Evolutionary conservation across 2,113 vertebrate species (phyloP).

Genomic region (Ellobius talpinus): DNA sequence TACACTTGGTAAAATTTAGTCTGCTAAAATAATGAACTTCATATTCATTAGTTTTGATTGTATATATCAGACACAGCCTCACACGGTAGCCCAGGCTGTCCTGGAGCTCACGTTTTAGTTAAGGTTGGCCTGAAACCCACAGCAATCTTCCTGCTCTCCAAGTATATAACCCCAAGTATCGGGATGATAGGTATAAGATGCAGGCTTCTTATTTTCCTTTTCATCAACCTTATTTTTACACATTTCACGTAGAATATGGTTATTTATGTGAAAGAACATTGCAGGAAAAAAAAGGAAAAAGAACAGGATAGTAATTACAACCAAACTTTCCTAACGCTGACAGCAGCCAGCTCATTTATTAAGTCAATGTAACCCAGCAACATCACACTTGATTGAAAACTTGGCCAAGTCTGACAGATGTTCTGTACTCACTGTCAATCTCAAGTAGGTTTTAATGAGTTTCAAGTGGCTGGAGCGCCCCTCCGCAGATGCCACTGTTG

Average conservation of each 20-base stretch:
- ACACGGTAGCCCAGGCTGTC: background rate
- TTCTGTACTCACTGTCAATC: constrained; percentile 88
- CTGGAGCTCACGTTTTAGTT: background rate
- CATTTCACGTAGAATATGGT: constrained; percentile 61
- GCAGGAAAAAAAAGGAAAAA: constrained; percentile 66
- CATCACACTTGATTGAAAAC: constrained; percentile 89
- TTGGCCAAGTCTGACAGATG: constrained; percentile 89
- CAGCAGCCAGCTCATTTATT: constrained; percentile 88
- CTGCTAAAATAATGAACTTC: background rate
- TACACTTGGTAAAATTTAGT: background rate
- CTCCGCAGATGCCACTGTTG: constrained; percentile 84
- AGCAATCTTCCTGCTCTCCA: background rate
- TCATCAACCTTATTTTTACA: constrained; percentile 68
- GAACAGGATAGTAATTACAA: constrained; percentile 84
- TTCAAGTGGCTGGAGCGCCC: constrained; percentile 86
- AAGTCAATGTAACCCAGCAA: constrained; percentile 85
- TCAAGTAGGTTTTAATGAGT: constrained; percentile 89
- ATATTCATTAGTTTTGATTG: background rate
- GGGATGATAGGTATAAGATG: background rate
- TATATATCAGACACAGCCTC: background rate
- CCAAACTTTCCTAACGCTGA: constrained; percentile 79
- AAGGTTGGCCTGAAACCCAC: background rate
- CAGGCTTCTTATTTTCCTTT: constrained; percentile 26
- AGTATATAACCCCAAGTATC: background rate
- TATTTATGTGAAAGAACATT: constrained; percentile 79